Conservation (phyloP, 2,113 vertebrate genomes). For the Lophotis ruficrista region DNA sequence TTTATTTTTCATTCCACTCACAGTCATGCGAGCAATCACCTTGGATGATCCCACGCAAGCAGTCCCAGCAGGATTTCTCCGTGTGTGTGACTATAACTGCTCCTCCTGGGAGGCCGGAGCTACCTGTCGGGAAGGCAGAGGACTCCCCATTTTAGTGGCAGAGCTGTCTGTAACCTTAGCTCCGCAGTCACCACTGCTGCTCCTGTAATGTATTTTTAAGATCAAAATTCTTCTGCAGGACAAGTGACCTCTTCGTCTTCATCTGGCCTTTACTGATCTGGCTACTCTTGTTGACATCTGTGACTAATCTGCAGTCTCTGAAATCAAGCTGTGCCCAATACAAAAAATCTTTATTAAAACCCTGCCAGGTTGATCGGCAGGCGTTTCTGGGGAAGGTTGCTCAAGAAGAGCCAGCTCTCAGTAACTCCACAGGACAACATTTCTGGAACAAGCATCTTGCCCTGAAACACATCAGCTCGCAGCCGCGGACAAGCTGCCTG, state of each 20-base stretch:
- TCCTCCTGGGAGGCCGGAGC: not conserved
- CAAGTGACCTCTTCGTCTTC: constrained; percentile 37
- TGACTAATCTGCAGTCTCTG: constrained; percentile 73
- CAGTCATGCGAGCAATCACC: not conserved
- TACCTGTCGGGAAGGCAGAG: not conserved
- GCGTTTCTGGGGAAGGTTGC: not conserved
- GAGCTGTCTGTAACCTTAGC: not conserved
- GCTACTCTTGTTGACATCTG: constrained; percentile 70
- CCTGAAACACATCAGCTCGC: not conserved
- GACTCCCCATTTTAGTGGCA: not conserved
- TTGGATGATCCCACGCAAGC: not conserved
- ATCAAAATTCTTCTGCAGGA: constrained; percentile 70
- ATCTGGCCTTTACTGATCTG: constrained; percentile 68
- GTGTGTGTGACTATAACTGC: not conserved
- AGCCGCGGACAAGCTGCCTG: accelerated
- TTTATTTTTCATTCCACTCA: not conserved
- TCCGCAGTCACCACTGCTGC: not conserved
- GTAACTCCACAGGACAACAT: accelerated
- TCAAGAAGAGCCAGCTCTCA: not conserved
- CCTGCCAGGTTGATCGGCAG: not conserved
- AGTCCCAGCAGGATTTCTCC: not conserved
- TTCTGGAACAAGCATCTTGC: not conserved
- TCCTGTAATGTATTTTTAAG: constrained; percentile 41
- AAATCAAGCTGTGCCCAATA: constrained; percentile 68
- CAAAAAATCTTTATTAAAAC: constrained; percentile 65